These are phyloP conservation scores for Trichomalopsis sarcophagae DNA, from an alignment of 1,140 invertebrate genomes.

Conservation along the genomic window DNA sequence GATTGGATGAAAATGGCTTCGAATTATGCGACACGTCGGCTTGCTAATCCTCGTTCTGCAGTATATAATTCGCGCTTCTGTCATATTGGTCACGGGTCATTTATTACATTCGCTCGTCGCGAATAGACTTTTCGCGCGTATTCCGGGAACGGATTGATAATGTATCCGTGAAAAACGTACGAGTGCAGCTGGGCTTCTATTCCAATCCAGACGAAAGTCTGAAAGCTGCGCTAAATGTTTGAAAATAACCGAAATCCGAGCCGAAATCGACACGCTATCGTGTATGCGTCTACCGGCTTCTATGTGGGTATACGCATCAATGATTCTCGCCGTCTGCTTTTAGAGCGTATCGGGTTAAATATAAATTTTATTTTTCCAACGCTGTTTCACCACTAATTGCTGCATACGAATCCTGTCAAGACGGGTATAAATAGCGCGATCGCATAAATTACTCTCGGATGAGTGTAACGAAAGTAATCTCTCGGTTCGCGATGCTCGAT, in stretches of 20 bases:
- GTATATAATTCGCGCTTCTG: neutral
- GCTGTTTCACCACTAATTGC: no score
- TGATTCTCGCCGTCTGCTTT: no score
- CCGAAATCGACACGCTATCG: no score
- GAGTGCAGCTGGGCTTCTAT: neutral
- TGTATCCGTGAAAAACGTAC: neutral
- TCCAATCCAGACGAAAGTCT: slow-evolving; percentile 19
- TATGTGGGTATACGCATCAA: no score
- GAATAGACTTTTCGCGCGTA: neutral
- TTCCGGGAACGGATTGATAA: neutral
- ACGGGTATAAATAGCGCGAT: no score
- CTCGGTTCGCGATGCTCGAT: neutral
- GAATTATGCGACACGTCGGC: neutral
- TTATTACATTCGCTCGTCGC: neutral
- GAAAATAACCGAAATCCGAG: neutral
- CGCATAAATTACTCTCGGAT: no score
- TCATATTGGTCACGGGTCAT: neutral
- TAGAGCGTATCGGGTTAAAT: no score
- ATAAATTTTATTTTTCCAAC: no score
- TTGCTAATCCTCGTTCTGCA: neutral
- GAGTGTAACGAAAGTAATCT: neutral
- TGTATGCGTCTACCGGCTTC: no score
- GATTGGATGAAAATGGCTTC: neutral
- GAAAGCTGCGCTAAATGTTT: neutral
- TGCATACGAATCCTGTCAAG: no score